A percentile compares a stretch with the other conserved stretches of the same genome.
These are phyloP conservation scores for Drosophila ficusphila DNA, from an alignment of 1,140 invertebrate genomes.

Conservation along the genomic window DNA sequence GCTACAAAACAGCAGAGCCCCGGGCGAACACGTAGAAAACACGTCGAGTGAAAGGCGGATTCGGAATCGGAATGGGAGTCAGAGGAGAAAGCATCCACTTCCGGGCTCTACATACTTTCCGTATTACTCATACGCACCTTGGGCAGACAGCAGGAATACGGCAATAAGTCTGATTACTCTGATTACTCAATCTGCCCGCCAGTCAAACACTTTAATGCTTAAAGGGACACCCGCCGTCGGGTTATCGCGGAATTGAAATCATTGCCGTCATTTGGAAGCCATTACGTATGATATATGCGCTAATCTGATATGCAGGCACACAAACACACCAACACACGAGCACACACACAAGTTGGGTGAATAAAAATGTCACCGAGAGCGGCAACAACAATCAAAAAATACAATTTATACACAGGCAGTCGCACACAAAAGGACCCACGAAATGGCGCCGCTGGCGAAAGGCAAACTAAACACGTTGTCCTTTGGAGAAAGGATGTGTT, in stretches of 20 bases:
- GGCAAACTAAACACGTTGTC: slow-evolving; percentile 63
- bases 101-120: not conserved
- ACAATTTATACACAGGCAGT: slow-evolving; percentile 67
- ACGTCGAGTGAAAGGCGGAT: not conserved
- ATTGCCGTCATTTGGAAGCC: slow-evolving; percentile 78
- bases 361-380: slow-evolving; percentile 76
- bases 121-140: slow-evolving; percentile 69
- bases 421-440: slow-evolving; percentile 44
- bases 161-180: slow-evolving; percentile 59
- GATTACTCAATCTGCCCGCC: slow-evolving; percentile 52
- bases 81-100: slow-evolving; percentile 8
- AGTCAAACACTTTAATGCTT: slow-evolving; percentile 44
- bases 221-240: slow-evolving; percentile 7
- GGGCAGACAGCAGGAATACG: slow-evolving; percentile 31
- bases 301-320: slow-evolving; percentile 73
- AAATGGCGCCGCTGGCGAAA: slow-evolving; percentile 44
- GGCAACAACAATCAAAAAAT: slow-evolving; percentile 67
- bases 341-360: slow-evolving; percentile 48
- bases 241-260: slow-evolving; percentile 74
- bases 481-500: slow-evolving; percentile 23
- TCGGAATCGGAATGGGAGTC: too few relatives aligned
- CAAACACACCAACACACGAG: slow-evolving; percentile 11
- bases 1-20: slow-evolving; percentile 29
- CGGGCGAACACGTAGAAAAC: slow-evolving; percentile 8
- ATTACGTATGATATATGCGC: slow-evolving; percentile 77